Evolutionary conservation across 2,113 vertebrate genomes (phyloP), one percentile per base, ranked within the genome.

Genomic region (Mystacornis crossleyi): DNA sequence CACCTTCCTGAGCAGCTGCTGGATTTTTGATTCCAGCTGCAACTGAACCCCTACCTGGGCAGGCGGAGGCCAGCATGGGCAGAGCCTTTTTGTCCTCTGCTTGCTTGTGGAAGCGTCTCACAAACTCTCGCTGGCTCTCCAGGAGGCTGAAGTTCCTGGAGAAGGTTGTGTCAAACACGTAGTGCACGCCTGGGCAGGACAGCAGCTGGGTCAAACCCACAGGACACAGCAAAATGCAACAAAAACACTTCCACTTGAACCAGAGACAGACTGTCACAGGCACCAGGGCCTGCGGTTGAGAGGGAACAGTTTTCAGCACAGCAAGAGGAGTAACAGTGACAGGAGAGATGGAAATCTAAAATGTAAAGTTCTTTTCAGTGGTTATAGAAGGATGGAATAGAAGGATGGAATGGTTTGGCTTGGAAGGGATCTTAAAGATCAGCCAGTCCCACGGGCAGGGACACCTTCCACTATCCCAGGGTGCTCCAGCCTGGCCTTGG

Each of bases 141-240:
- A 99, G 48, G 17, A 99, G 98, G 92, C 99, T 99, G 97, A 99
- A 99, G 83, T 98, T 99, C 70, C 99, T 98, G 28, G 99, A 98
- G 72, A 99, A 99, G 48, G 98, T 97, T 0, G 99, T 99, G 78
- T 99, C 99, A n/a, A 99, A 99, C 61, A 99, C 99, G 15, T 98
- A 97, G 97, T 99, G 98, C 28, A 98, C 99, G 15, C 99, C 99
- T 99, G 67, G 42, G 12, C 36, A 72, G 64, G 8, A 69, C 4
- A 89, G 82, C 34, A 75, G 7, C 38, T 14, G 29, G 10, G 61
- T 87, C 54, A 89, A 6, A 45, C 6, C 24, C 54, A 16, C 45
- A n/a, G 13, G 10, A 53, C 0, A 7, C 2, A 1, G 29, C 34
- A 91, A 89, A 33, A 28, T 2, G 2, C n/a, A 51, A 7, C 42